Percentiles rank a stretch among this genome's conserved stretches.
Evolutionary conservation across 2,888 invertebrate species (phyloP).

Genomic region (Anthrax anthrax): DNA sequence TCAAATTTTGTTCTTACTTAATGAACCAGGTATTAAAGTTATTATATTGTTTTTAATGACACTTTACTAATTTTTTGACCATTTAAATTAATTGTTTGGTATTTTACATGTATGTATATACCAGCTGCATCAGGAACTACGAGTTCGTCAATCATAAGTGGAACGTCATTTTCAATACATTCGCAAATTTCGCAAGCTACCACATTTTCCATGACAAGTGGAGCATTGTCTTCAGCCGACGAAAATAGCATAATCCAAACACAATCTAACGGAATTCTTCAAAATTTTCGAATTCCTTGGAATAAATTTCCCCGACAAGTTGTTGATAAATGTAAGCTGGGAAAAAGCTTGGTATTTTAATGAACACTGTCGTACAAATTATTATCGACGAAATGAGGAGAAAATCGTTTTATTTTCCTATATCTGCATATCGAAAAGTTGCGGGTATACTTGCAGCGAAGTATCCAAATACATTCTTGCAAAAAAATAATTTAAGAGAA

Average conservation of each 20-base stretch:
- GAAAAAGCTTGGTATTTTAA: background rate
- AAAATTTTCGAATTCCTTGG: background rate
- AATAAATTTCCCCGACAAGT: background rate
- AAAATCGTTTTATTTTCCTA: background rate
- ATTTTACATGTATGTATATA: too few relatives aligned
- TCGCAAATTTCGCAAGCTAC: too few relatives aligned
- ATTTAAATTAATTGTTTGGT: too few relatives aligned
- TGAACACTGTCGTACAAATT: background rate
- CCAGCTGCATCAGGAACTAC: too few relatives aligned
- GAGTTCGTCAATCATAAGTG: too few relatives aligned
- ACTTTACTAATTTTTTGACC: too few relatives aligned
- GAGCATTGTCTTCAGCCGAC: background rate
- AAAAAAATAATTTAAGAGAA: background rate
- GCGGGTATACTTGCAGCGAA: background rate
- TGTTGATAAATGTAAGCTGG: background rate
- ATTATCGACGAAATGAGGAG: background rate
- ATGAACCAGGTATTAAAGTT: background rate
- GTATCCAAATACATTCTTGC: background rate
- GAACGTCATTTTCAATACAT: too few relatives aligned
- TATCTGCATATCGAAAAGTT: background rate
- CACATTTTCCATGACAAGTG: too few relatives aligned
- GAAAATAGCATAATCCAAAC: background rate
- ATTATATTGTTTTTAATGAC: too few relatives aligned
- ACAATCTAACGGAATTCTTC: background rate
- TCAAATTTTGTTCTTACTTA: background rate